These are phyloP conservation scores for Amblyraja radiata DNA, from an alignment of 2,797 vertebrate genomes.

Conservation along the genomic window DNA sequence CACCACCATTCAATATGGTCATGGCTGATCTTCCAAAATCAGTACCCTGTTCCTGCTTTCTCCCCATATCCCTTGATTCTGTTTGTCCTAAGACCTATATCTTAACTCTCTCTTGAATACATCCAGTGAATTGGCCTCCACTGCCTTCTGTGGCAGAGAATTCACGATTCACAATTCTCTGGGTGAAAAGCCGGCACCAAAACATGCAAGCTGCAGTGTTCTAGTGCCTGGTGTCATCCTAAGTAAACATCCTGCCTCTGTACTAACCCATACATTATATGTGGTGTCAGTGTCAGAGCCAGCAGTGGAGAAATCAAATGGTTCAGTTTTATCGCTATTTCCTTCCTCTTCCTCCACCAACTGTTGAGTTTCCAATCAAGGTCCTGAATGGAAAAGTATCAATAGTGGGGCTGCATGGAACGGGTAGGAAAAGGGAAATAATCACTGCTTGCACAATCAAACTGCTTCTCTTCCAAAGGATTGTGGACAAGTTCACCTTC, in stretches of 20 bases:
- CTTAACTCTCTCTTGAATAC: no score
- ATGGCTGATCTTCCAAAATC: no score
- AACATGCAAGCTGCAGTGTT: neutral
- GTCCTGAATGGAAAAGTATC: neutral
- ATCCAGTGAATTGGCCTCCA: no score
- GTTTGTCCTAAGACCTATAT: no score
- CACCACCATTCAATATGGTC: no score
- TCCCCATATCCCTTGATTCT: no score
- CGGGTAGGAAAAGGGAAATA: neutral
- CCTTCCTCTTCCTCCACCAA: neutral
- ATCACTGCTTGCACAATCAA: neutral
- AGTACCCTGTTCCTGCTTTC: no score
- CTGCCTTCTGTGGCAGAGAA: no score
- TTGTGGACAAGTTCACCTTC: neutral
- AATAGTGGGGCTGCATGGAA: neutral
- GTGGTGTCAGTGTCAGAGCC: neutral
- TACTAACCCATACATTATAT: neutral
- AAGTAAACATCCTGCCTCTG: neutral
- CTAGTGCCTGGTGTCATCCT: neutral
- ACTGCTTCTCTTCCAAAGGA: no score
- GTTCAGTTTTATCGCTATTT: neutral
- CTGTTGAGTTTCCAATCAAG: neutral
- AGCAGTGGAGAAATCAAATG: neutral
- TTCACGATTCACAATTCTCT: no score
- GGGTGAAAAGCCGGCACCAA: neutral